Percentiles rank a stretch among this genome's conserved stretches.
Evolutionary conservation across 2,797 vertebrate genomes (phyloP).

Genomic region (Echiichthys vipera): DNA sequence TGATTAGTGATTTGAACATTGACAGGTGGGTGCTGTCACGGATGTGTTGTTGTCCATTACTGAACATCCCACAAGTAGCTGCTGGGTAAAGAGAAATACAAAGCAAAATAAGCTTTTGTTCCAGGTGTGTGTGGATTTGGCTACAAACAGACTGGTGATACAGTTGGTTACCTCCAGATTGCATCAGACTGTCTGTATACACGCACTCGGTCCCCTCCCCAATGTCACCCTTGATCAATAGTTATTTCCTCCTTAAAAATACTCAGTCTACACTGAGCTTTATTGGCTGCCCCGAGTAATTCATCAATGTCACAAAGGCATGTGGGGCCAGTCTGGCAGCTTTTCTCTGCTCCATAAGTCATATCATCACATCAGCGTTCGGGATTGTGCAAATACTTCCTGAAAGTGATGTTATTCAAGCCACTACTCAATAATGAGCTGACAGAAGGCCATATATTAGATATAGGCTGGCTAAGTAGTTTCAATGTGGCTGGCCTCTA

Average conservation of each 20-base stretch:
- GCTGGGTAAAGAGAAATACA: background rate
- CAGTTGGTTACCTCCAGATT: background rate
- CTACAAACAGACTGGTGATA: background rate
- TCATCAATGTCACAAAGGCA: conserved; percentile 73
- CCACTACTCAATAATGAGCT: conserved; percentile 47
- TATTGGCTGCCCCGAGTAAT: conserved; percentile 69
- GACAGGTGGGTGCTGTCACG: no score
- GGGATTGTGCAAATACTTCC: conserved; percentile 40
- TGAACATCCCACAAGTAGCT: background rate
- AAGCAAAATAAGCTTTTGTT: background rate
- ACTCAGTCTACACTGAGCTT: conserved; percentile 59
- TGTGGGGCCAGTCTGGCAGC: conserved; percentile 44
- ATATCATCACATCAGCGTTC: conserved; percentile 44
- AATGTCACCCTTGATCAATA: conserved; percentile 47
- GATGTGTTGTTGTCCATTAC: no score
- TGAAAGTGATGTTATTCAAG: conserved; percentile 35
- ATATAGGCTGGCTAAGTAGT: conserved; percentile 47
- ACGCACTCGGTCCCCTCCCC: background rate
- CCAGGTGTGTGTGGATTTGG: background rate
- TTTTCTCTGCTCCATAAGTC: conserved; percentile 43
- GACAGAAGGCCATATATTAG: conserved; percentile 53
- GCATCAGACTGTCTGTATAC: background rate
- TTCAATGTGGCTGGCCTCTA: conserved; percentile 1
- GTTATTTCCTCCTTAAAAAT: conserved; percentile 76
- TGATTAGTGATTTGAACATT: no score